Percentiles rank a stretch among this genome's conserved stretches.
Evolutionary conservation across 2,888 invertebrate genomes (phyloP).

Genomic region (Thymelicus lineola): DNA sequence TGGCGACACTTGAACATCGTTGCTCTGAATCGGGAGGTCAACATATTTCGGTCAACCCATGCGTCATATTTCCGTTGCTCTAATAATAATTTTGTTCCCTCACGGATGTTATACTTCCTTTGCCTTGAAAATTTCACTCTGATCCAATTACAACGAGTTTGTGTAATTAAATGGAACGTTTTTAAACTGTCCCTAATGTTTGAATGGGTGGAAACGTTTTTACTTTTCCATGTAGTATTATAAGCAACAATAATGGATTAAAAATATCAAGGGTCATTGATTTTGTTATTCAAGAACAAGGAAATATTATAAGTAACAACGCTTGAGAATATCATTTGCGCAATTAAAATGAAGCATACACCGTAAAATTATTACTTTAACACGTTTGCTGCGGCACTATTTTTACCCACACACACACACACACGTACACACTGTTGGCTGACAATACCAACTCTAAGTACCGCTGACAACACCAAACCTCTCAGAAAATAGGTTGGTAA

Average conservation of each 20-base stretch:
- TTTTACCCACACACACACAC: no score
- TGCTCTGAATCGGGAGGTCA: conserved; percentile 44
- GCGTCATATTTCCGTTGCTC: conserved; percentile 58
- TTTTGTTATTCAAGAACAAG: background rate
- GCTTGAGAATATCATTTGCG: no score
- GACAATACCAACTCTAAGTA: no score
- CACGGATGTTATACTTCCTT: conserved; percentile 63
- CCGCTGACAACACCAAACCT: no score
- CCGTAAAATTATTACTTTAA: no score
- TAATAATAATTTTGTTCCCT: conserved; percentile 55
- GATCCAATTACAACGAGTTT: conserved; percentile 50
- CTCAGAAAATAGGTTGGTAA: no score
- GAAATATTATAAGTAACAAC: background rate
- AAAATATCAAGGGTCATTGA: conserved; percentile 7
- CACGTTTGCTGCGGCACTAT: no score
- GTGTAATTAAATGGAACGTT: conserved; percentile 49
- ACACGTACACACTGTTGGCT: no score
- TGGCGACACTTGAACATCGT: background rate
- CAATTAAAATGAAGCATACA: no score
- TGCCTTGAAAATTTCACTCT: conserved; percentile 66
- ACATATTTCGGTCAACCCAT: conserved; percentile 48
- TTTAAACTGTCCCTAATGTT: conserved; percentile 42
- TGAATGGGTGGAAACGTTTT: conserved; percentile 25
- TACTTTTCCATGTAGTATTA: background rate
- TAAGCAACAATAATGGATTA: no score